These are phyloP conservation scores for Heliconius nattereri DNA, from an alignment of 1,140 invertebrate species.

Conservation along the genomic window DNA sequence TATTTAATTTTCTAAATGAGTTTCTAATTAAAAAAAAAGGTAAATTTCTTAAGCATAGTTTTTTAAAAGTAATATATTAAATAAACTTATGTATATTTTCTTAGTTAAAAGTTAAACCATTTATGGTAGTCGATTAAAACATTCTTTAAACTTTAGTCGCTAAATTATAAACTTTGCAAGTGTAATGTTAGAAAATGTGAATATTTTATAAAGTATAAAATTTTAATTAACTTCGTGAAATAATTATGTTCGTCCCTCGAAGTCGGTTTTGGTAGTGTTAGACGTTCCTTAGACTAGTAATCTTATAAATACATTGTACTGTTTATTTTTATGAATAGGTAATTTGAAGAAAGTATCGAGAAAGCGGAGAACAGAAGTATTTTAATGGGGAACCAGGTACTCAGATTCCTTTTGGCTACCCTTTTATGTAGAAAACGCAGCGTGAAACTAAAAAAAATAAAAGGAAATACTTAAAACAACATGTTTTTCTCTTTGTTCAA, in stretches of 20 bases:
- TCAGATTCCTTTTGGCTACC: too few relatives aligned
- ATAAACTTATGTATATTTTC: not conserved
- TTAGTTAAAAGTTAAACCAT: constrained; percentile 12
- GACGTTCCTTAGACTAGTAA: not conserved
- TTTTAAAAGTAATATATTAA: not conserved
- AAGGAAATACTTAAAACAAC: too few relatives aligned
- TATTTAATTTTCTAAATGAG: too few relatives aligned
- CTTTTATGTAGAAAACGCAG: not conserved
- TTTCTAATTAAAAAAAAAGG: not conserved
- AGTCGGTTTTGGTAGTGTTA: not conserved
- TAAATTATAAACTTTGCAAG: constrained; percentile 8
- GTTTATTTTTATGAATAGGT: too few relatives aligned
- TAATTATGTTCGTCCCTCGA: not conserved
- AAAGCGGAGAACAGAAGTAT: too few relatives aligned
- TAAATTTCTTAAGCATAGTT: not conserved
- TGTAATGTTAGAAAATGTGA: constrained; percentile 14
- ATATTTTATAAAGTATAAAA: constrained; percentile 3
- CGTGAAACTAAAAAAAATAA: too few relatives aligned
- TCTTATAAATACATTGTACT: too few relatives aligned
- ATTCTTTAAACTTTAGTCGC: constrained; percentile 8
- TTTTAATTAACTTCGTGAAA: constrained; percentile 8
- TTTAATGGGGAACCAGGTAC: not conserved
- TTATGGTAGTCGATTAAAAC: constrained; percentile 1
- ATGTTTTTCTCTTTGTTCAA: too few relatives aligned
- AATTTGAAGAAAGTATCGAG: too few relatives aligned